Evolutionary conservation across 2,113 vertebrate genomes (phyloP).

Genomic region (Rhinichthys klamathensis): DNA sequence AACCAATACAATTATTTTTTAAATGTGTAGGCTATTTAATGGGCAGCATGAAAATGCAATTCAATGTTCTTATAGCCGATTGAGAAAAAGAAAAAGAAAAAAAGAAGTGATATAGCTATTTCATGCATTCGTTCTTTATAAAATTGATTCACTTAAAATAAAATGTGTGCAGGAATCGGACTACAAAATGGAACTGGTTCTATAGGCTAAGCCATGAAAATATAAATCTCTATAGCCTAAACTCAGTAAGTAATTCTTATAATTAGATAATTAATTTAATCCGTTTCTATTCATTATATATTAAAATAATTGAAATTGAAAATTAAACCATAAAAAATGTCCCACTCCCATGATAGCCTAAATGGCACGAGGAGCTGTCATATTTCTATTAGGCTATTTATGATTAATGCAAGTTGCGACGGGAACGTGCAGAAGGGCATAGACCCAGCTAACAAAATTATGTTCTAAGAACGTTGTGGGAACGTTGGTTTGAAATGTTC

Average conservation of each 20-base stretch:
- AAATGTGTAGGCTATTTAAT: background rate
- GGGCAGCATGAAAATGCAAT: background rate
- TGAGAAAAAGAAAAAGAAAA: too few relatives aligned
- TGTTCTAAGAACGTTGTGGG: too few relatives aligned
- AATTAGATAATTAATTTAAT: background rate
- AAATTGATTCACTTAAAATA: background rate
- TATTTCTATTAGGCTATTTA: background rate
- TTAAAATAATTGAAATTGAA: background rate
- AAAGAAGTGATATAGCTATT: background rate
- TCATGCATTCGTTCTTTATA: background rate
- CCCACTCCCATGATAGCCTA: background rate
- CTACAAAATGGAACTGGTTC: background rate
- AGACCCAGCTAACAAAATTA: too few relatives aligned
- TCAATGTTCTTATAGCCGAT: background rate
- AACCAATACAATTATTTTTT: background rate
- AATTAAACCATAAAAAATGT: background rate
- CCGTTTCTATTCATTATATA: background rate
- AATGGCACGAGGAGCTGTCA: background rate
- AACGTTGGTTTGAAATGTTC: too few relatives aligned
- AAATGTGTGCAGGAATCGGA: background rate
- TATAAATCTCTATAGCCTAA: too few relatives aligned
- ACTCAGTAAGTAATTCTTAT: background rate
- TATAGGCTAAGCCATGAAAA: background rate
- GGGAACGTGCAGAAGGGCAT: background rate
- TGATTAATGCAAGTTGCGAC: background rate